Evolutionary conservation across 2,797 vertebrate species (phyloP).

Genomic region (Numenius phaeopus): DNA sequence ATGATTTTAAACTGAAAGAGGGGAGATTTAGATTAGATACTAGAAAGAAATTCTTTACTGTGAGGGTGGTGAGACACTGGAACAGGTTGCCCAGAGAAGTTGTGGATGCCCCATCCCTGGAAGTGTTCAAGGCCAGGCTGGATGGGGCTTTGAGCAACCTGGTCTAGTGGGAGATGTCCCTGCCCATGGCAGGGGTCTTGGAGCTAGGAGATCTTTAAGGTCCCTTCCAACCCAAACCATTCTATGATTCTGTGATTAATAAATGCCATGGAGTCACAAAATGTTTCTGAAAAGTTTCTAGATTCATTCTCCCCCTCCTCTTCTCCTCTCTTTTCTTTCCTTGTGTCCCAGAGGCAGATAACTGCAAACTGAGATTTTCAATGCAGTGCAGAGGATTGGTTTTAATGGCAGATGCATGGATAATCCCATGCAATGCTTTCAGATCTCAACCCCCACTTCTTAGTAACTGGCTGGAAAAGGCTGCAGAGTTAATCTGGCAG

Average conservation of each 20-base stretch:
- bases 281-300: not conserved
- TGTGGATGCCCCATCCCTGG: not conserved
- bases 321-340: not conserved
- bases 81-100: not conserved
- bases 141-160: not conserved
- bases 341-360: not conserved
- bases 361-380: not conserved
- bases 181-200: not conserved
- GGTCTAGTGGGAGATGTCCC: not conserved
- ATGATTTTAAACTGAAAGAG: not conserved
- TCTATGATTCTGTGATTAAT: not conserved
- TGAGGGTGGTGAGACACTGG: not conserved
- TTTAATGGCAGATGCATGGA: not conserved
- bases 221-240: not conserved
- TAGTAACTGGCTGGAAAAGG: not conserved
- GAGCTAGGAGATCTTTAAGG: not conserved
- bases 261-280: not conserved
- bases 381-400: not conserved
- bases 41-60: not conserved
- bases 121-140: not conserved
- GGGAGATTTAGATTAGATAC: not conserved
- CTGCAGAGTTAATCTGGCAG: not conserved
- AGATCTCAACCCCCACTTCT: not conserved
- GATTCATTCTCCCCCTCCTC: not conserved
- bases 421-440: not conserved